These are phyloP conservation scores for Anneissia japonica DNA, from an alignment of 35 echinoderm and acorn worm genomes.

Conservation along the genomic window DNA sequence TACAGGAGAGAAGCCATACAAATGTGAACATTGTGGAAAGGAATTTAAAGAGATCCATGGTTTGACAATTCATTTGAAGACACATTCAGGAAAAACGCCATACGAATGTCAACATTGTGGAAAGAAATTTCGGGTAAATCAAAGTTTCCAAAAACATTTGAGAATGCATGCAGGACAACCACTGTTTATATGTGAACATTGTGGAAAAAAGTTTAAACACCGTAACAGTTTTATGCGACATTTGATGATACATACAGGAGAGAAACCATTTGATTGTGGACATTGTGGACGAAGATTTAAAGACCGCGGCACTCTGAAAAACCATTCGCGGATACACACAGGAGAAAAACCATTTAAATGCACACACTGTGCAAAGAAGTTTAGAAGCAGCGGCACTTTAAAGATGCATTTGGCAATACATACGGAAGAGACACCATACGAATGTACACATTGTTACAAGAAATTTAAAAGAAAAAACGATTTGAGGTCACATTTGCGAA, in stretches of 20 bases:
- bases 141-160: too few species aligned
- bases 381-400: background rate
- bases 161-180: background rate
- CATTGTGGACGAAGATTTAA: constrained; percentile 13
- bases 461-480: background rate
- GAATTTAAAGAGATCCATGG: too few species aligned
- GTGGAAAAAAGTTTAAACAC: background rate
- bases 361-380: constrained; percentile 12
- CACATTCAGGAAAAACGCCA: too few species aligned
- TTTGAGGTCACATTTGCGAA: background rate
- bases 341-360: constrained; percentile 31
- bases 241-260: background rate
- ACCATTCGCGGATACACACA: constrained; percentile 32
- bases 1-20: too few species aligned
- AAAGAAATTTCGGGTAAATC: too few species aligned
- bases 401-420: background rate
- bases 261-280: constrained; percentile 4
- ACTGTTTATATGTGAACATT: background rate
- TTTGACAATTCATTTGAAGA: too few species aligned
- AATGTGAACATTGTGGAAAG: too few species aligned
- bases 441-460: constrained; percentile 2
- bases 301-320: background rate
- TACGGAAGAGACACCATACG: constrained; percentile 10
- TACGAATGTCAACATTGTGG: too few species aligned
- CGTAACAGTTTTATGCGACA: too few species aligned